These are phyloP conservation scores for Sesamia inferens DNA, from an alignment of 2,888 invertebrate genomes.

Conservation along the genomic window DNA sequence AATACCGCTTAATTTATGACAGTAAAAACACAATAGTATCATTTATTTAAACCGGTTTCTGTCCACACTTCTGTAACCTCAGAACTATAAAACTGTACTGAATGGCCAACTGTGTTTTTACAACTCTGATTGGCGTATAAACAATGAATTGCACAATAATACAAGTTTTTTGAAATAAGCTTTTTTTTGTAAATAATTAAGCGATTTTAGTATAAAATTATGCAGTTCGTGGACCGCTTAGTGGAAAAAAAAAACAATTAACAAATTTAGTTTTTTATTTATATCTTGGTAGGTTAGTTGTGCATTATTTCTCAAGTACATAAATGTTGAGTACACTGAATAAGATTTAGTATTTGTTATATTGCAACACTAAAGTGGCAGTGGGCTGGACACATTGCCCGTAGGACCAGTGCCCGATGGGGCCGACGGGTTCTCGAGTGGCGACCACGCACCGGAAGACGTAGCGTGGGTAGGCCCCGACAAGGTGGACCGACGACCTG, in stretches of 20 bases:
- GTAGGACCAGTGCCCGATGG: too few relatives aligned
- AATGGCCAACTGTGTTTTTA: slow-evolving; percentile 24
- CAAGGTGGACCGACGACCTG: too few relatives aligned
- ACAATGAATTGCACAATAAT: slow-evolving; percentile 2
- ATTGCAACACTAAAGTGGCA: too few relatives aligned
- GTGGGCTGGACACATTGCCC: too few relatives aligned
- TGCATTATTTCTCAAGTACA: too few relatives aligned
- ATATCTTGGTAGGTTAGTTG: too few relatives aligned
- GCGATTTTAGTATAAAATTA: neutral
- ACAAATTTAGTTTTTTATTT: too few relatives aligned
- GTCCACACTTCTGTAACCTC: slow-evolving; percentile 31
- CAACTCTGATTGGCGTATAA: slow-evolving; percentile 13
- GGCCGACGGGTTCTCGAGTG: too few relatives aligned
- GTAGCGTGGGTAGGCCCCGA: too few relatives aligned
- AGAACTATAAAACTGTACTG: slow-evolving; percentile 44
- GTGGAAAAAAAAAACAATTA: neutral
- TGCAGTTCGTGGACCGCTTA: neutral
- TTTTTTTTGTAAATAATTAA: slow-evolving; percentile 3
- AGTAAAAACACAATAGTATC: slow-evolving; percentile 11
- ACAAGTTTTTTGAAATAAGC: neutral
- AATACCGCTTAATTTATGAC: slow-evolving; percentile 10
- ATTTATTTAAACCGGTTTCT: slow-evolving; percentile 20
- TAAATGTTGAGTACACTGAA: too few relatives aligned
- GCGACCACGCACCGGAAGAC: too few relatives aligned
- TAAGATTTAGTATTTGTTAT: too few relatives aligned